Conservation (phyloP, 2,113 vertebrate genomes). For the Litocranius walleri region DNA sequence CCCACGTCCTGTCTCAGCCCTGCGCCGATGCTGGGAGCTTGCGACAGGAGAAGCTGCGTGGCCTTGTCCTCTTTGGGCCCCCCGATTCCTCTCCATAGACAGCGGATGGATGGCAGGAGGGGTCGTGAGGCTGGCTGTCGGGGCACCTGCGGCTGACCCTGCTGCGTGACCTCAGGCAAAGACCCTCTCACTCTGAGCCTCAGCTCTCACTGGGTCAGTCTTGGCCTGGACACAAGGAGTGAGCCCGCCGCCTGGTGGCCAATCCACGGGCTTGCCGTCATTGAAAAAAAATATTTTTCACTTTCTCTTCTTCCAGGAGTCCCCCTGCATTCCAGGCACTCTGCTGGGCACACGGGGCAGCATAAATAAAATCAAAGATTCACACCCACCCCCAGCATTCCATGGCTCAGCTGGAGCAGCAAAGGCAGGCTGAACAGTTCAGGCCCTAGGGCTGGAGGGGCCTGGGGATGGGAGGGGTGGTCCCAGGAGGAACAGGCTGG, state of each 20-base stretch:
- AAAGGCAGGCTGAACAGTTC: background rate
- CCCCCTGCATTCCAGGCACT: background rate
- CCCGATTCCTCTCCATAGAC: background rate
- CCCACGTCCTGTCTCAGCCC: background rate
- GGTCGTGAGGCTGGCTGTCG: background rate
- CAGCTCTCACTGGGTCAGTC: rapidly evolving
- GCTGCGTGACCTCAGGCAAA: background rate
- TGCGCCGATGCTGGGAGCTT: background rate
- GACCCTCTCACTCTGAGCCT: background rate
- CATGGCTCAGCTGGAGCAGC: background rate
- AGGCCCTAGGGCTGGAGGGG: background rate
- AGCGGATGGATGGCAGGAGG: background rate
- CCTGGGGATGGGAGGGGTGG: background rate
- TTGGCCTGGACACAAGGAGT: background rate
- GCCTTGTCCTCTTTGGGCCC: background rate
- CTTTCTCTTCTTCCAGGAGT: background rate
- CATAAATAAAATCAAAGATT: background rate
- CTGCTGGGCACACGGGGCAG: background rate
- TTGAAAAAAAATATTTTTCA: background rate
- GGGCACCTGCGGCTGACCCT: background rate
- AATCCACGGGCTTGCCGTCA: background rate
- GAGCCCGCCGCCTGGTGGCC: background rate
- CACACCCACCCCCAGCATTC: background rate
- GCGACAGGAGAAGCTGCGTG: background rate
- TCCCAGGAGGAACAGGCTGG: background rate